Base-by-base conservation (phyloP, 2,113 vertebrate genomes). In the Cricetomys ansorgei region DNA sequence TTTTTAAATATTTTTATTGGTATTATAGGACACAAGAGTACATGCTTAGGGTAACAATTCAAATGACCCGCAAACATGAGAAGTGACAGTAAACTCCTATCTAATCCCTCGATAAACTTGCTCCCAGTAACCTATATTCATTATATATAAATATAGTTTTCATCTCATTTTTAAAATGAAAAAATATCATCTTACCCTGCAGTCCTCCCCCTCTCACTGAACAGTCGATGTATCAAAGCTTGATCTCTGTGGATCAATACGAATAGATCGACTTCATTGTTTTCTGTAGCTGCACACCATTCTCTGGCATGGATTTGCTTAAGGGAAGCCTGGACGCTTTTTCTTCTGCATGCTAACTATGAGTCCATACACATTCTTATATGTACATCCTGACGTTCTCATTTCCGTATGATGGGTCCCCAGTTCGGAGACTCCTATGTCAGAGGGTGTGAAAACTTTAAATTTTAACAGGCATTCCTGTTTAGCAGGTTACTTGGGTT, bases 381-480 rank as follows among this genome's bases (percentile, higher is more conserved):
- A 59, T 37, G 86, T 57, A 86, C 0, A 3, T 43, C 48, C 62
- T n/a, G 77, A 4, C 62, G 25, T 23, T 92, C 96, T 70, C 91
- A 5, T 85, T 80, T 65, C 31, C 75, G 45, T 89, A n/a, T n/a
- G 43, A 76, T 5, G 88, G n/a, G 23, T 64, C 90, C 76, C 65
- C 73, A 79, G 53, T 86, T 94, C 62, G 59, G 48, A 55, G 76
- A 48, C 40, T 92, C 50, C 69, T 79, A n/a, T 34, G 57, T 90
- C 89, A 88, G 89, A 94, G 70, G n/a, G 79, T 62, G 48, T 29
- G 75, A 85, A 64, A 94, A 88, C 69, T n/a, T 67, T 79, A 93
- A 50, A 89, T 91, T 94, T 89, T 50, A 92, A 64, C 17, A 91
- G 83, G 87, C 5, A n/a, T n/a, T 84, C n/a, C 50, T 94, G n/a